Percentiles rank a stretch among this genome's conserved stretches.
Conservation (phyloP, 2,113 vertebrate genomes). For the Myanophis thanlyinensis region DNA sequence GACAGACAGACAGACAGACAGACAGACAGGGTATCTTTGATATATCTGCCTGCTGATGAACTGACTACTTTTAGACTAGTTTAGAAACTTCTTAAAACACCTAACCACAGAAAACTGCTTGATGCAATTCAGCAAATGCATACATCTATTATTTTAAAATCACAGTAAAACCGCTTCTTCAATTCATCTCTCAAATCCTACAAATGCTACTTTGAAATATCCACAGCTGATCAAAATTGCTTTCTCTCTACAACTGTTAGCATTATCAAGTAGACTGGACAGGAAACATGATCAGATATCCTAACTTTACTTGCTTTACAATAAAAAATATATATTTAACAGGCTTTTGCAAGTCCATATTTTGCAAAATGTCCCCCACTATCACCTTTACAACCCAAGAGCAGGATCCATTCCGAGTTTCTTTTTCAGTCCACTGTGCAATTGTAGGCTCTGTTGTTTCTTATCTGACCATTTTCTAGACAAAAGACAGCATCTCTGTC, state of each 20-base stretch:
- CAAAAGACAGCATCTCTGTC: not conserved
- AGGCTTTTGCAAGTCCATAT: not conserved
- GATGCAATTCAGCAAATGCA: not conserved
- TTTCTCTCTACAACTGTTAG: not conserved
- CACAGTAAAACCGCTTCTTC: not conserved
- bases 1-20: no score
- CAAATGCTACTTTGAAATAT: not conserved
- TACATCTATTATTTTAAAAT: not conserved
- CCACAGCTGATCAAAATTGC: not conserved
- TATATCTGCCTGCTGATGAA: not conserved
- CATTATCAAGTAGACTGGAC: not conserved
- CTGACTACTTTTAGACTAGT: not conserved
- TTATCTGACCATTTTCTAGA: not conserved
- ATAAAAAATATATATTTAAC: not conserved
- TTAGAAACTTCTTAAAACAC: not conserved
- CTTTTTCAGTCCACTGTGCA: not conserved
- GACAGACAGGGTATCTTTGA: not conserved
- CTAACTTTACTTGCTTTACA: not conserved
- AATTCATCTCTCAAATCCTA: not conserved
- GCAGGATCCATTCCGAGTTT: no score
- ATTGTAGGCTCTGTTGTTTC: not conserved
- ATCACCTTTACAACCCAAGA: not conserved
- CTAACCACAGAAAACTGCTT: not conserved
- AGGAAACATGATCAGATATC: not conserved
- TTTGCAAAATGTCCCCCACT: not conserved